phyloP scores from a whole-genome alignment of 2,113 vertebrate genomes.

The Coptodon rendalli region DNA sequence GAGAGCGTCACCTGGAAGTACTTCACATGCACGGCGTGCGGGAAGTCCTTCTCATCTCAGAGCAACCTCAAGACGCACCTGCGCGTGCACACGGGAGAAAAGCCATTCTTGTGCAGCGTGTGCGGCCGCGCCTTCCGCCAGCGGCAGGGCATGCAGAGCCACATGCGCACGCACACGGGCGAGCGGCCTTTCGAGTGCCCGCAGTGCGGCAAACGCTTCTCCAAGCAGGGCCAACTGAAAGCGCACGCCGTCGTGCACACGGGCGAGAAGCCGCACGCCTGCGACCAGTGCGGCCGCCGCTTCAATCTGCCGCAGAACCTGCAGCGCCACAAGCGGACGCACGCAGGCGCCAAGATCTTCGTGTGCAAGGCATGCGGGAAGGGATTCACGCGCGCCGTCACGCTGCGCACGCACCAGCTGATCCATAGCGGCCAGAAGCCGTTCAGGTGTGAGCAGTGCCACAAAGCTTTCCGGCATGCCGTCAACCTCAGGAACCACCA shows the following conservation, averaged over 20 bases:
- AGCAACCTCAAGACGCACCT: slow-evolving; percentile 52
- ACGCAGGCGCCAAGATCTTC: slow-evolving; percentile 59
- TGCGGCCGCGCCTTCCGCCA: slow-evolving; percentile 58
- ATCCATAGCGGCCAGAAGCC: slow-evolving; percentile 72
- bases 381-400: slow-evolving; percentile 67
- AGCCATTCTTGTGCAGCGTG: slow-evolving; percentile 49
- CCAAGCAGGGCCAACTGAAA: slow-evolving; percentile 62
- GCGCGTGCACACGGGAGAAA: slow-evolving; percentile 54
- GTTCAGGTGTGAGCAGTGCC: slow-evolving; percentile 55
- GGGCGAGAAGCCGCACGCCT: slow-evolving; percentile 58
- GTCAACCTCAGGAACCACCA: slow-evolving; percentile 69
- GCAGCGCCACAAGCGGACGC: slow-evolving; percentile 57
- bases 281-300: slow-evolving; percentile 59
- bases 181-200: slow-evolving; percentile 54
- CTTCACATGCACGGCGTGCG: slow-evolving; percentile 46
- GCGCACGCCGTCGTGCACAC: slow-evolving; percentile 64
- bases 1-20: slow-evolving; percentile 17
- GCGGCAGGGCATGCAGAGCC: slow-evolving; percentile 56
- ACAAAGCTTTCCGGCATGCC: slow-evolving; percentile 63
- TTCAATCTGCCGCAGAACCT: slow-evolving; percentile 72
- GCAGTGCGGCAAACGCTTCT: slow-evolving; percentile 63
- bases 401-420: slow-evolving; percentile 63
- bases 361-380: slow-evolving; percentile 59
- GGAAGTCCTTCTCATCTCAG: slow-evolving; percentile 55
- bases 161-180: slow-evolving; percentile 45